Evolutionary conservation across 2,113 vertebrate species (phyloP).

Genomic region (Cranoglanis bouderius): DNA sequence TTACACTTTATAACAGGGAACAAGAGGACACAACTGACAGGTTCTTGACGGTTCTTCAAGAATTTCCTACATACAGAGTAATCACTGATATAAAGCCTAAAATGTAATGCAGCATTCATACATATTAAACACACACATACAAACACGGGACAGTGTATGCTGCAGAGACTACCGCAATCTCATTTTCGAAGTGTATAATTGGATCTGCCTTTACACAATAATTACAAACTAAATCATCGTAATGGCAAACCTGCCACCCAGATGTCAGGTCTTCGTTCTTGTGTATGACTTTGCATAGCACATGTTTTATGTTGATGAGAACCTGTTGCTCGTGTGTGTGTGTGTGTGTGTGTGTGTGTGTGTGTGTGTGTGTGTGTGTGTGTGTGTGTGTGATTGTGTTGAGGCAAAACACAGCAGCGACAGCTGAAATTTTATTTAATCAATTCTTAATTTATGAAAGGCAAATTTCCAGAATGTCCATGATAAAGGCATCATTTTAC

Average conservation of each 20-base stretch:
- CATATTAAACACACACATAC: conserved; percentile 39
- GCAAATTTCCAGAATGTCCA: neutral
- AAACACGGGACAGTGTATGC: conserved; percentile 1
- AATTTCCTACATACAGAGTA: neutral
- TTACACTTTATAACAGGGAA: neutral
- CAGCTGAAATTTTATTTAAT: neutral
- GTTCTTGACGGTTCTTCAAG: neutral
- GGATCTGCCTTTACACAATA: conserved; percentile 49
- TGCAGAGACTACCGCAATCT: conserved; percentile 28
- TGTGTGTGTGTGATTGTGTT: neutral
- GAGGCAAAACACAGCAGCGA: neutral
- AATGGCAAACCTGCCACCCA: conserved; percentile 36
- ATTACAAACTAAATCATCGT: conserved; percentile 54
- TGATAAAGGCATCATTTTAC: neutral
- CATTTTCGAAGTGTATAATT: conserved; percentile 41
- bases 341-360: neutral
- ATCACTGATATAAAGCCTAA: conserved; percentile 16
- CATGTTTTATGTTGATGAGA: conserved; percentile 25
- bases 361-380: neutral
- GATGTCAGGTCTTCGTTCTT: conserved; percentile 6
- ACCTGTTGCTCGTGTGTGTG: neutral
- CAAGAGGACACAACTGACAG: neutral
- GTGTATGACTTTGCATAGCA: neutral
- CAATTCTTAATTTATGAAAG: neutral
- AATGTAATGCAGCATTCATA: conserved; percentile 25